Evolutionary conservation across 2,797 vertebrate genomes (phyloP), one percentile per base, ranked within the genome.

Genomic region (Falco concolor): DNA sequence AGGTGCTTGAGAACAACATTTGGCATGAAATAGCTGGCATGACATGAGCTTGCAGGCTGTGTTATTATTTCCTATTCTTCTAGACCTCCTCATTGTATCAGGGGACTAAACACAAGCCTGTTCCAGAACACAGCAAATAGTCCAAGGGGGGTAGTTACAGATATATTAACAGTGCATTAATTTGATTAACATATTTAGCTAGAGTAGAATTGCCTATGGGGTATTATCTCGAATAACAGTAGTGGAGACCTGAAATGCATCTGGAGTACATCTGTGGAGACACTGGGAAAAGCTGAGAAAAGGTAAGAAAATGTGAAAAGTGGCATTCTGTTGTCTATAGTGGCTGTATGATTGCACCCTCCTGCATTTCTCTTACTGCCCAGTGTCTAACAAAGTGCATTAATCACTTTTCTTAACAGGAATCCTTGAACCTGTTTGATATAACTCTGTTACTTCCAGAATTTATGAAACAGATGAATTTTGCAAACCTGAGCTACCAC

Each of bases 1-100:
- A 95, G 91, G 91, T 96, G 91, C 95, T 82, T 63, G 79, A 93
- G 74, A 88, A 61, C 45, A 83, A 16, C 84, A 59, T 78, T 85
- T 94, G 83, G 85, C 89, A 84, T 0, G 2, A 73, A 88, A 68
- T 78, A 86, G 65, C 77, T 94, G 85, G 76, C 85, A 90, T 38
- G 61, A 36, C 60, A 78, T 18, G n/a, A 73, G 42, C 52, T 87
- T 70, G 69, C 77, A 88, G 86, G 87, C 92, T 87, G 49, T 30
- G 25, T 79, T 91, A 24, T 68, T 81, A 57, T 90, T 94, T 93
- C 47, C 90, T 72, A 19, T 96, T 96, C 87, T 87, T 87, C 64
- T 67, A 63, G 79, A 81, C 69, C 56, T 47, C 64, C 78, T 73
- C 38, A 7, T 84, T 87, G 45, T 87, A 20, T 60, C 24, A 13